phyloP scores from a whole-genome alignment of 1,140 invertebrate genomes.

The Drosophila nasuta region DNA sequence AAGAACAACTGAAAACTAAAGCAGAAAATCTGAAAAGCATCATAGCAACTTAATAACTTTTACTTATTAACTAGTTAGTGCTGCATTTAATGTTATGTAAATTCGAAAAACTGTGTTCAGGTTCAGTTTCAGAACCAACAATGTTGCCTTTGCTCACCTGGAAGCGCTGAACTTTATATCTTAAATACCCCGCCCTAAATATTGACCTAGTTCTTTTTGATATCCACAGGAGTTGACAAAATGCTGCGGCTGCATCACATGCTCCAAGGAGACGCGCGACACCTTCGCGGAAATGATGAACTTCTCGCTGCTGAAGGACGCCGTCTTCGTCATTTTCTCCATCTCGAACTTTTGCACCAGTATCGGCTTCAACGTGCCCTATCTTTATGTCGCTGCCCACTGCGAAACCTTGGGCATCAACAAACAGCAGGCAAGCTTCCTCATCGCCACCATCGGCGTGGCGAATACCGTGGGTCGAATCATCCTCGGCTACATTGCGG shows the following conservation, averaged over 20 bases:
- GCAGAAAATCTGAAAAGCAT: no score
- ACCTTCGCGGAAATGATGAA: slow-evolving; percentile 94
- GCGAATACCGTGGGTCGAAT: slow-evolving; percentile 95
- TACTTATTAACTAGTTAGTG: no score
- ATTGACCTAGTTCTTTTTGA: slow-evolving; percentile 8
- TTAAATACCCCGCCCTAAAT: not conserved
- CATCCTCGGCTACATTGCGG: slow-evolving; percentile 92
- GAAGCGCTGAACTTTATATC: no score
- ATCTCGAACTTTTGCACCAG: slow-evolving; percentile 98
- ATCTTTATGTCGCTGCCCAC: slow-evolving; percentile 92
- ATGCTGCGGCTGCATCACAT: slow-evolving; percentile 86
- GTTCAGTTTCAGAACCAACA: no score
- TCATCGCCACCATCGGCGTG: slow-evolving; percentile 93
- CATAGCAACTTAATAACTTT: no score
- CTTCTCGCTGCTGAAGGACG: slow-evolving; percentile 92
- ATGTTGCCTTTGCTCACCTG: no score
- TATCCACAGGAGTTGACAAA: slow-evolving; percentile 66
- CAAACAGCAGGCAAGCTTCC: slow-evolving; percentile 87
- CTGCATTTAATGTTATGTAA: no score
- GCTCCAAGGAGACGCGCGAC: slow-evolving; percentile 87
- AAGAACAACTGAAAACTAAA: no score
- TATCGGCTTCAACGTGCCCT: slow-evolving; percentile 98
- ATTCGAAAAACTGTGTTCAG: no score
- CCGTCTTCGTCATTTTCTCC: slow-evolving; percentile 95
- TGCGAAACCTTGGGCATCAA: slow-evolving; percentile 87